A percentile compares a stretch with the other conserved stretches of the same genome.
These are phyloP conservation scores for Mactra quadrangularis DNA, from an alignment of 1,140 invertebrate genomes.

Conservation along the genomic window DNA sequence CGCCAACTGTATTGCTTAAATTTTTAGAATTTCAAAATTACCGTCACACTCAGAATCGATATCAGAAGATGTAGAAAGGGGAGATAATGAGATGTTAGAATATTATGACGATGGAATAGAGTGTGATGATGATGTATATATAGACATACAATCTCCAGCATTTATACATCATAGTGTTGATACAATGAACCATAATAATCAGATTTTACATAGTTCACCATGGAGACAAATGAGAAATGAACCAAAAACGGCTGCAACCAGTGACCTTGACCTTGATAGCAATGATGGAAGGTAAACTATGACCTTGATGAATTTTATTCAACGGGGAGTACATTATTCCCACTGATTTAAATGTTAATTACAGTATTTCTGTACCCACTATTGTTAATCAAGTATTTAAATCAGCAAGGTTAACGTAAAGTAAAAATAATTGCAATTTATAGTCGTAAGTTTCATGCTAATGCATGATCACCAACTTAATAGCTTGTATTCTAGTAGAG, in stretches of 20 bases:
- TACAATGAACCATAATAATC: neutral
- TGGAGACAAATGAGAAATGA: conserved; percentile 16
- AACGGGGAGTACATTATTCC: too few relatives aligned
- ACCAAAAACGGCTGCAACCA: neutral
- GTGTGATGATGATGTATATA: conserved; percentile 69
- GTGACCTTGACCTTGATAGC: conserved; percentile 30
- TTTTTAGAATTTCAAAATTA: conserved; percentile 43
- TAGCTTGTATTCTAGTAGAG: too few relatives aligned
- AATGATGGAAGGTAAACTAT: conserved; percentile 24
- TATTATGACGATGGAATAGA: conserved; percentile 65
- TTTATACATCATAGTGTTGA: conserved; percentile 55
- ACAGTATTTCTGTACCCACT: too few relatives aligned
- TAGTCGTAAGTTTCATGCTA: too few relatives aligned
- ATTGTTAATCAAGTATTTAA: too few relatives aligned
- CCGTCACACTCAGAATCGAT: conserved; percentile 52
- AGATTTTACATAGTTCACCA: conserved; percentile 32
- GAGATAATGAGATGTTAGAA: conserved; percentile 35
- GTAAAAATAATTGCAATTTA: too few relatives aligned
- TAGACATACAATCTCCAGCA: conserved; percentile 44
- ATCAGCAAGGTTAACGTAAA: too few relatives aligned
- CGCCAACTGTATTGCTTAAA: too few relatives aligned
- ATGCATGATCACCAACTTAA: too few relatives aligned
- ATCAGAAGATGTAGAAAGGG: conserved; percentile 51
- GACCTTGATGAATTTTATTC: too few relatives aligned
- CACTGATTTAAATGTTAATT: too few relatives aligned